A percentile compares a stretch with the other conserved stretches of the same genome.
These are phyloP conservation scores for Oryzias dopingdopingensis DNA, from an alignment of 2,797 vertebrate species.

Conservation along the genomic window DNA sequence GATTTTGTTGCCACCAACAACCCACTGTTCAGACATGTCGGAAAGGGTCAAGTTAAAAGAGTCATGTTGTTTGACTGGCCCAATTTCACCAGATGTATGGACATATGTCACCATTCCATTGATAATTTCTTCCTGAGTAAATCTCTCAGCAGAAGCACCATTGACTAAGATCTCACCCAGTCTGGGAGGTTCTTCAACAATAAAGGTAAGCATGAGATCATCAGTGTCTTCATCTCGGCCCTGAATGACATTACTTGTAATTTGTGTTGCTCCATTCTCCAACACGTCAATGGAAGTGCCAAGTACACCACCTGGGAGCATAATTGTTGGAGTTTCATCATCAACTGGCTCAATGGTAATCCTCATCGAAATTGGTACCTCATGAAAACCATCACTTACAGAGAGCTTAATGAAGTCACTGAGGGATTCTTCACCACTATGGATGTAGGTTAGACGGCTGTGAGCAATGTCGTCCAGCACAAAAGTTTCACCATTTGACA, in stretches of 20 bases:
- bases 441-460: conserved; percentile 78
- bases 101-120: conserved; percentile 80
- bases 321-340: conserved; percentile 78
- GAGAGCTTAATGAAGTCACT: conserved; percentile 80
- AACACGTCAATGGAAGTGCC: conserved; percentile 82
- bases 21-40: conserved; percentile 82
- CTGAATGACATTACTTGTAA: conserved; percentile 81
- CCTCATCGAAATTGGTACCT: conserved; percentile 79
- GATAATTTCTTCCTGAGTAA: conserved; percentile 86
- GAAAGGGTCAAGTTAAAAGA: conserved; percentile 85
- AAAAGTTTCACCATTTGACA: conserved; percentile 82
- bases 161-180: conserved; percentile 82
- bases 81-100: conserved; percentile 86
- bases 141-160: conserved; percentile 75
- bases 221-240: conserved; percentile 83
- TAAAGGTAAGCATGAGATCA: conserved; percentile 82
- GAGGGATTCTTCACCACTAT: conserved; percentile 77
- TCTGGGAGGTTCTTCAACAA: conserved; percentile 83
- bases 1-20: conserved; percentile 80
- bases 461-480: conserved; percentile 78
- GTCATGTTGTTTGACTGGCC: conserved; percentile 78
- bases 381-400: conserved; percentile 83
- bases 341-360: conserved; percentile 80
- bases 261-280: conserved; percentile 83
- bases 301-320: conserved; percentile 73